Conservation (phyloP, 1,140 invertebrate genomes). For the Theocolax elegans region DNA sequence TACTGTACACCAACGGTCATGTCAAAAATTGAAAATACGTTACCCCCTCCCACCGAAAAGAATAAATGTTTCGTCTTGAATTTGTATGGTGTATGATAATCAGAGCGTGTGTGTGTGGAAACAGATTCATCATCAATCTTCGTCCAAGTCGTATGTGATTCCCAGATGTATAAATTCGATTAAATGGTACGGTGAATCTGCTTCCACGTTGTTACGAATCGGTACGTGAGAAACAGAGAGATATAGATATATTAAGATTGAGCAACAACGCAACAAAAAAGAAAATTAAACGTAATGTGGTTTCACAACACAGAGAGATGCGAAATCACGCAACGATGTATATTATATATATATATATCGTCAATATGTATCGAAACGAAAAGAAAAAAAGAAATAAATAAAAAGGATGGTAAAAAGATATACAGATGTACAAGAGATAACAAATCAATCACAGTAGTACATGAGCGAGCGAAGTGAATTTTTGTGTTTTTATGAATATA, state of each 20-base stretch:
- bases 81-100: too few relatives aligned
- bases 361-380: neutral
- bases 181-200: neutral
- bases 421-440: conserved; percentile 34
- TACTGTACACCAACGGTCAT: too few relatives aligned
- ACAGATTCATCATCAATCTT: neutral
- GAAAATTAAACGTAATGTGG: conserved; percentile 9
- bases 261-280: neutral
- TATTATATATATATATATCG: conserved; percentile 5
- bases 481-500: conserved; percentile 61
- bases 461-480: conserved; percentile 49
- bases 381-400: neutral
- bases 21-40: too few relatives aligned
- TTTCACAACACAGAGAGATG: neutral
- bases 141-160: too few relatives aligned
- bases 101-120: neutral
- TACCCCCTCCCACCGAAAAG: too few relatives aligned
- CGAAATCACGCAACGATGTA: conserved; percentile 10
- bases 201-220: neutral
- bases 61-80: too few relatives aligned
- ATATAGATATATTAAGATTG: neutral
- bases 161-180: neutral
- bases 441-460: conserved; percentile 34
- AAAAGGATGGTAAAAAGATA: conserved; percentile 13
- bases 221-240: neutral